A percentile compares a stretch with the other conserved stretches of the same genome.
Evolutionary conservation across 1,140 invertebrate species (phyloP).

Genomic region (Telenomus remus): DNA sequence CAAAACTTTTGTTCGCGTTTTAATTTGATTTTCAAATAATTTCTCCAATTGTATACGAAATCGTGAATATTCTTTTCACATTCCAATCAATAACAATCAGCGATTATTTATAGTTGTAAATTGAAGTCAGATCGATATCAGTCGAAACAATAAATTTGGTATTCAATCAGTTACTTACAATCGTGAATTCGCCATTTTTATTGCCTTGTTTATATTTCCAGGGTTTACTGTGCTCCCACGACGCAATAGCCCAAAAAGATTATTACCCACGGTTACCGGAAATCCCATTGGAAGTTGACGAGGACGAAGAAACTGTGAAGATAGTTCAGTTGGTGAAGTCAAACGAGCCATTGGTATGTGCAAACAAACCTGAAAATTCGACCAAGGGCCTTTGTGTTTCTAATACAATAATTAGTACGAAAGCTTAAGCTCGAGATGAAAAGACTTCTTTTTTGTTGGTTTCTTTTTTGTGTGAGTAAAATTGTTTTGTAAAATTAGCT

Average conservation of each 20-base stretch:
- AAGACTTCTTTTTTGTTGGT: conserved; percentile 5
- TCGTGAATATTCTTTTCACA: too few relatives aligned
- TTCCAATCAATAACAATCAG: conserved; percentile 4
- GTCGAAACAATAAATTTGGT: background rate
- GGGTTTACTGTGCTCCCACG: conserved; percentile 93
- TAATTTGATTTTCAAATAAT: too few relatives aligned
- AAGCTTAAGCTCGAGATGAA: conserved; percentile 54
- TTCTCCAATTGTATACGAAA: too few relatives aligned
- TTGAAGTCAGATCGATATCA: background rate
- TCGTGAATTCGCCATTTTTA: background rate
- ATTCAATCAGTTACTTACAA: background rate
- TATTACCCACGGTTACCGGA: conserved; percentile 94
- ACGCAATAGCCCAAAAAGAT: conserved; percentile 95
- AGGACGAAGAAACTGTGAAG: conserved; percentile 96
- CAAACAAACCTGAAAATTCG: conserved; percentile 20
- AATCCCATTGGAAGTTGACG: conserved; percentile 90
- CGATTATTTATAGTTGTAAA: conserved; percentile 7
- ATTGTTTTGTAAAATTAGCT: conserved; percentile 54
- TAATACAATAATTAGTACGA: conserved; percentile 49
- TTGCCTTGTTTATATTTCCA: conserved; percentile 66
- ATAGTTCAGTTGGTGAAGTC: conserved; percentile 98
- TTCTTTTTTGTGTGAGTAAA: conserved; percentile 61
- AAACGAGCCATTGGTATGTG: conserved; percentile 93
- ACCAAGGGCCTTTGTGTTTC: conserved; percentile 50
- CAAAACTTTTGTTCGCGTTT: too few relatives aligned